A percentile compares a stretch with the other conserved stretches of the same genome.
Evolutionary conservation across 2,113 vertebrate genomes (phyloP).

Genomic region (Gobius niger): DNA sequence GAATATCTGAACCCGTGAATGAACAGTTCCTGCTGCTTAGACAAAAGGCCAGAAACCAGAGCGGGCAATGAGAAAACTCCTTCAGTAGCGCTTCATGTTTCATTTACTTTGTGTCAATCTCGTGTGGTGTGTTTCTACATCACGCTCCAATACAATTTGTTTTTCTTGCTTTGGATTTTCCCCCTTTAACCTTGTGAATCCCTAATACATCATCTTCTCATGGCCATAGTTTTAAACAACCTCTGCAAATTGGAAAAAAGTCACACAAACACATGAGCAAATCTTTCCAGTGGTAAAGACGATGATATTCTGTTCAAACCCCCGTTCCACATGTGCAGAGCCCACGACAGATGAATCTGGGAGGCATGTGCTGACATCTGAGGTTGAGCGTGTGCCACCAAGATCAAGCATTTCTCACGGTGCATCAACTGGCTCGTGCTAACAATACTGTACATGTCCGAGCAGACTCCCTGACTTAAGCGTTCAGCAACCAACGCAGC

Average conservation of each 20-base stretch:
- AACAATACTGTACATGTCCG: conserved; percentile 34
- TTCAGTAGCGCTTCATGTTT: conserved; percentile 40
- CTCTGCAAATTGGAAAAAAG: conserved; percentile 30
- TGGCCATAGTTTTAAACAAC: conserved; percentile 52
- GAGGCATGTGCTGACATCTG: conserved; percentile 39
- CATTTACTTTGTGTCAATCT: conserved; percentile 37
- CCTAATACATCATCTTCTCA: conserved; percentile 59
- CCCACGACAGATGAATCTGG: conserved; percentile 14
- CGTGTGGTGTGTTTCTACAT: conserved; percentile 48
- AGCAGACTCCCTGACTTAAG: conserved; percentile 33
- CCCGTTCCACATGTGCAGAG: conserved; percentile 19
- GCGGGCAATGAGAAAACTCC: neutral
- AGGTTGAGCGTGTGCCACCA: conserved; percentile 47
- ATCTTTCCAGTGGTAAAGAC: conserved; percentile 49
- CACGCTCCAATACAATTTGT: conserved; percentile 47
- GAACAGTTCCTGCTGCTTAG: conserved; percentile 17
- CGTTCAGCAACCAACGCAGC: conserved; percentile 19
- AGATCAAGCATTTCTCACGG: conserved; percentile 58
- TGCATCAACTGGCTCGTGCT: conserved; percentile 54
- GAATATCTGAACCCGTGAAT: conserved; percentile 45
- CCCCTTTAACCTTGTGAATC: conserved; percentile 62
- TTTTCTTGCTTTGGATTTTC: conserved; percentile 44
- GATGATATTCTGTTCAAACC: conserved; percentile 12
- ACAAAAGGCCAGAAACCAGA: conserved; percentile 45
- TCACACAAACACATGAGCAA: conserved; percentile 14